Percentiles rank a stretch among this genome's conserved stretches.
Evolutionary conservation across 1,140 invertebrate species (phyloP).

Genomic region (Mylabris phalerata): DNA sequence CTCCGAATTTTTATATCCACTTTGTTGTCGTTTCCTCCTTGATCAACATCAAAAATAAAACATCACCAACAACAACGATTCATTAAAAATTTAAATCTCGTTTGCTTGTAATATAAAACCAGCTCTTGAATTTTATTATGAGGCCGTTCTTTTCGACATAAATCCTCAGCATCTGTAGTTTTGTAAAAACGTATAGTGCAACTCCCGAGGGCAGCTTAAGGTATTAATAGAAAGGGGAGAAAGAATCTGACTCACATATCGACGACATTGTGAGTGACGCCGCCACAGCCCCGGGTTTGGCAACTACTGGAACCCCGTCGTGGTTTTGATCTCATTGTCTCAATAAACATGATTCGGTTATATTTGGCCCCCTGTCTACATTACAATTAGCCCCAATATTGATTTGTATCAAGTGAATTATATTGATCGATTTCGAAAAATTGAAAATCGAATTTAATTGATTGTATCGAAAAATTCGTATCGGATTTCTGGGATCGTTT

Average conservation of each 20-base stretch:
- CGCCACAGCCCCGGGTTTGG: constrained; percentile 15
- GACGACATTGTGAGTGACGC: background rate
- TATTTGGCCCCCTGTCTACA: constrained; percentile 21
- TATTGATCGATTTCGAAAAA: too few species aligned
- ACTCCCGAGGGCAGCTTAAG: constrained; percentile 27
- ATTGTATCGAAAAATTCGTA: too few species aligned
- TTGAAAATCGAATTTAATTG: too few species aligned
- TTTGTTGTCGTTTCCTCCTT: too few species aligned
- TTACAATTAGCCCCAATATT: background rate
- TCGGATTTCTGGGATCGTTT: too few species aligned
- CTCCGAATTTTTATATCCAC: constrained; percentile 5
- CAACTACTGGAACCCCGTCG: constrained; percentile 18
- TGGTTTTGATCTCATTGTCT: constrained; percentile 32
- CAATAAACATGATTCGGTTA: constrained; percentile 29
- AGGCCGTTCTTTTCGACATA: constrained; percentile 1
- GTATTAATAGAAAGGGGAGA: constrained; percentile 22
- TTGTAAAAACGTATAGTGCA: constrained; percentile 8
- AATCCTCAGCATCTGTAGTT: constrained; percentile 15
- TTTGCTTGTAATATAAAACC: constrained; percentile 15
- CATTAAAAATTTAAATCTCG: constrained; percentile 20
- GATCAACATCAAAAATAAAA: constrained; percentile 9
- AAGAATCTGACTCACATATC: constrained; percentile 15
- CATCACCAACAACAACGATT: background rate
- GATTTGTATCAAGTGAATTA: too few species aligned
- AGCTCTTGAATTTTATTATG: constrained; percentile 17